Evolutionary conservation across 2,797 vertebrate genomes (phyloP).

Genomic region (Odontamblyopus lacepedii): DNA sequence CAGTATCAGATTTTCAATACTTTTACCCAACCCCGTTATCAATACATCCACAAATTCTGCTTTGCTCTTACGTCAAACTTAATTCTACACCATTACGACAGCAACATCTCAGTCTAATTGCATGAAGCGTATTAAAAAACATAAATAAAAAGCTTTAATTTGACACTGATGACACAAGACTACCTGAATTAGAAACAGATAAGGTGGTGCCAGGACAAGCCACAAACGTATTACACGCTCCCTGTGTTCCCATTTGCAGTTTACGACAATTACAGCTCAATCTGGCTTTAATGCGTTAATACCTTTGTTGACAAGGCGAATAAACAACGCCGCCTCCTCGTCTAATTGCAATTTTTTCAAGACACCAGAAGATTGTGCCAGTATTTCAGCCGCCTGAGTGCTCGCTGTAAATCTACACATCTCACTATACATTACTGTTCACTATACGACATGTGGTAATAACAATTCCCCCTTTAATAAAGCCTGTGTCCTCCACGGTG

Average conservation of each 20-base stretch:
- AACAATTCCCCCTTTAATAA: constrained; percentile 46
- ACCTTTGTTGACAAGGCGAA: constrained; percentile 18
- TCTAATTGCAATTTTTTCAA: constrained; percentile 15
- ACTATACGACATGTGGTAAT: constrained; percentile 28
- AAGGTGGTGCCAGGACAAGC: neutral
- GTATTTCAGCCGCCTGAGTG: constrained; percentile 10
- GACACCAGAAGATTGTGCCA: neutral
- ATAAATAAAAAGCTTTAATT: constrained; percentile 12
- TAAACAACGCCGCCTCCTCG: constrained; percentile 20
- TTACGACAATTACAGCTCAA: constrained; percentile 31
- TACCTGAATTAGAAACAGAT: constrained; percentile 13
- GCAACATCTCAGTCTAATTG: neutral
- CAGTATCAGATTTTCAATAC: too few species aligned
- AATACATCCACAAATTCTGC: neutral
- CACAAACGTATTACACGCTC: constrained; percentile 20
- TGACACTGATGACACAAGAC: constrained; percentile 10
- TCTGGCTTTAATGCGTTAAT: constrained; percentile 28
- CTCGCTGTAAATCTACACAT: constrained; percentile 1
- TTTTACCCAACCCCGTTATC: too few species aligned
- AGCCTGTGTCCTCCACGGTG: constrained; percentile 25
- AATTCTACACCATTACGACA: neutral
- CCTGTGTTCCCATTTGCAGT: constrained; percentile 22
- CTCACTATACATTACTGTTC: constrained; percentile 13
- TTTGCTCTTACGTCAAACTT: neutral
- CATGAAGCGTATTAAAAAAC: constrained; percentile 5